phyloP scores from a whole-genome alignment of 1,140 invertebrate genomes.

The Arion vulgaris region DNA sequence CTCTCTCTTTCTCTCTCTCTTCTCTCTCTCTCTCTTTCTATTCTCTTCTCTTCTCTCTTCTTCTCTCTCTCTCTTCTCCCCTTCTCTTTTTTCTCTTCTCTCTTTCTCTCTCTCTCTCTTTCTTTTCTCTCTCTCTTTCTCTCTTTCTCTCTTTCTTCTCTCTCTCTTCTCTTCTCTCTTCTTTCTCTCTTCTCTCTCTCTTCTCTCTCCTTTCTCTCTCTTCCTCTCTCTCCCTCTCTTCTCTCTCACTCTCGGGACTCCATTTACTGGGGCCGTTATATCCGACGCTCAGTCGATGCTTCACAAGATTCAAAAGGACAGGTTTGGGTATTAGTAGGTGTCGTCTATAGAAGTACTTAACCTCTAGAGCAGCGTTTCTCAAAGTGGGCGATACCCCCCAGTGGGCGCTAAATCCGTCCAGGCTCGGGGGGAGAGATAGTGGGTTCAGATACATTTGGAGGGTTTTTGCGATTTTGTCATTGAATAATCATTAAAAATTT shows the following conservation, averaged over 20 bases:
- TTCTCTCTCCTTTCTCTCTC: not conserved
- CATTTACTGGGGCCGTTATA: too few relatives aligned
- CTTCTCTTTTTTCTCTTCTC: not conserved
- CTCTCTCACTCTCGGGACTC: not conserved
- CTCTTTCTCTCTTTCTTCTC: not conserved
- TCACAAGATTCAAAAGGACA: too few relatives aligned
- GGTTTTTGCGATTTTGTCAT: too few relatives aligned
- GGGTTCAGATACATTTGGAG: too few relatives aligned
- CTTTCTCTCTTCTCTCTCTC: conserved; percentile 28
- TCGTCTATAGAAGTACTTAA: too few relatives aligned
- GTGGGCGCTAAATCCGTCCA: too few relatives aligned
- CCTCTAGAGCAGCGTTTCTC: too few relatives aligned
- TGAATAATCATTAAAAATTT: too few relatives aligned
- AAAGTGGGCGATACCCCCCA: too few relatives aligned
- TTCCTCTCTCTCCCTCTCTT: not conserved
- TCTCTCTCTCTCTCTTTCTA: not conserved
- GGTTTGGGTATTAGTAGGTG: too few relatives aligned
- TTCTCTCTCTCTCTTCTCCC: not conserved
- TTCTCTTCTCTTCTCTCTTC: not conserved
- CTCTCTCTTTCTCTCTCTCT: not conserved
- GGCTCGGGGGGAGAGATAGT: too few relatives aligned
- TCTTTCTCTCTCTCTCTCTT: not conserved
- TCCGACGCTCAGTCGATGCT: too few relatives aligned
- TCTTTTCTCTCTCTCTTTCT: not conserved
- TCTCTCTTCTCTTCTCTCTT: not conserved